Evolutionary conservation across 1,140 invertebrate genomes (phyloP), one percentile per base, ranked within the genome.

Genomic region (Drosophila kepulauana): DNA sequence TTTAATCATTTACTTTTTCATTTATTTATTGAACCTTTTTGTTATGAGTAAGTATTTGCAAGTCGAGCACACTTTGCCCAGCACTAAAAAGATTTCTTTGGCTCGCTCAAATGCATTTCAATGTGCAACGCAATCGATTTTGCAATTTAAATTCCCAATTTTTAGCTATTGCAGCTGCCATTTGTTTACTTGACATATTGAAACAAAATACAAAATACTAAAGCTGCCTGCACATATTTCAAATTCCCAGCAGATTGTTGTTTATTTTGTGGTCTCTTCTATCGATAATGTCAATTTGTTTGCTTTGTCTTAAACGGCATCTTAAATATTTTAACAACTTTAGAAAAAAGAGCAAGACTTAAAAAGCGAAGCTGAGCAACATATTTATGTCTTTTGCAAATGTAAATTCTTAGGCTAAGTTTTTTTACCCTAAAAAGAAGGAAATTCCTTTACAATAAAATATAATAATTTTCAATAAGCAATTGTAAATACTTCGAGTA

Each of bases 101-200:
- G 5, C 48, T 11, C 58, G 57, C 72, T 69, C 41, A 2, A 25
- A 35, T 75, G 69, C 65, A 69, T 62, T 75, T 63, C 54, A 68
- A 70, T 25, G 20, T 25, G 20, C 20, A 25, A 25, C 20, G 20
- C 20, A 25, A 71, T 75, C 46, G 73, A 71, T 71, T 75, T 58
- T 74, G 57, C 57, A 46, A 61, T 62, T 74, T 61, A 74, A 74
- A 74, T 68, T 62, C 20, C 7, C 35, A 41, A 61, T 52, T 48
- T 68, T 61, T 41, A 41, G 35, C 35, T 71, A 30, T 57, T 67
- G 48, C 16, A 45, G 38, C 51, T 70, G 38, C 30, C 28, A 25
- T 61, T 68, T 73, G 49, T 43, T 61, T 65, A 56, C 62, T 65
- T 65, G 62, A 65, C 62, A 72, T 54, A 66, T 43, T 48, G 46